Base-by-base conservation (phyloP, 1,140 invertebrate species). In the Amphibalanus amphitrite region DNA sequence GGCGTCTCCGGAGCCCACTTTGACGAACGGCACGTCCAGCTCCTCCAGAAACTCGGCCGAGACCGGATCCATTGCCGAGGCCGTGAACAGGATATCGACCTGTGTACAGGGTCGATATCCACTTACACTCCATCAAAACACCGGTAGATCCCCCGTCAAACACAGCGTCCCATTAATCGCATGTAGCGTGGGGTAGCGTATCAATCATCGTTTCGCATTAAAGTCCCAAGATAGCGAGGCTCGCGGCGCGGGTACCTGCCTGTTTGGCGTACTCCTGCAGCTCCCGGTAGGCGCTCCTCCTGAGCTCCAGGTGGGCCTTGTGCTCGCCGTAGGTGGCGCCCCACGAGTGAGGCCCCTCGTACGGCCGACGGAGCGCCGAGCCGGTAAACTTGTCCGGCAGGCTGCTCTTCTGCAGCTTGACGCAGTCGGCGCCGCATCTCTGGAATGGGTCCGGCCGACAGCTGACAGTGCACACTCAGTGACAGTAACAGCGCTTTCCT, bases 391-490 rank as follows among this genome's bases (percentile, higher is more conserved):
- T 90, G 73, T 86, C 83, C 26, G 77, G 74, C 28, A 91, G 77
- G 78, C 84, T 82, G 1, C 87, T 88, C 79, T 91, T 91, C 82
- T 91, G 90, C 77, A 92, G 90, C 81, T 92, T 92, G 0, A 90
- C 90, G 79, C 89, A 91, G 78, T 89, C 85, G n/a, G 85, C 89
- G 3, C 88, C 89, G 74, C 83, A 82, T 75, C 86, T 83, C 87
- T 88, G 78, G 17, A 13, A 59, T 20, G 17, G 6, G 38, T 38
- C 38, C 38, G 38, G 17, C 38, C n/a, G n/a, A n/a, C n/a, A n/a
- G n/a, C n/a, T n/a, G n/a, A n/a, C n/a, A n/a, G n/a, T n/a, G n/a
- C n/a, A n/a, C n/a, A n/a, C n/a, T n/a, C n/a, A n/a, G n/a, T n/a
- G n/a, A n/a, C n/a, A n/a, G n/a, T n/a, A n/a, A n/a, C n/a, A n/a